These are phyloP conservation scores for Syngnathus floridae DNA, from an alignment of 2,113 vertebrate genomes.

Conservation along the genomic window DNA sequence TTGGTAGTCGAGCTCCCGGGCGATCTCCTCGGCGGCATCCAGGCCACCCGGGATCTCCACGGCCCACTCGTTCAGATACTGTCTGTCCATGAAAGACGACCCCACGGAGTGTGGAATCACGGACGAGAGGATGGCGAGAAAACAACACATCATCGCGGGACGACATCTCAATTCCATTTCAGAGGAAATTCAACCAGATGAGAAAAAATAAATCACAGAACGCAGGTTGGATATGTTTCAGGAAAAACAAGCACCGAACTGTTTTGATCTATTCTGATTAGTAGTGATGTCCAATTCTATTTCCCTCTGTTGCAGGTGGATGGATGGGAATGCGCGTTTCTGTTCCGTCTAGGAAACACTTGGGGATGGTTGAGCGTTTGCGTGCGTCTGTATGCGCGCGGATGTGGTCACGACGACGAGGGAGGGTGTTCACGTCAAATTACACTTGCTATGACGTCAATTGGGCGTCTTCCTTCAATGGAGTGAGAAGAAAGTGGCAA, in stretches of 20 bases:
- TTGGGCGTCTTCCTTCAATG: slow-evolving; percentile 74
- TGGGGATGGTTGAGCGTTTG: slow-evolving; percentile 17
- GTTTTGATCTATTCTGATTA: background rate
- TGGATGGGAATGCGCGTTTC: slow-evolving; percentile 34
- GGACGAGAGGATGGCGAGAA: slow-evolving; percentile 58
- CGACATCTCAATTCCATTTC: slow-evolving; percentile 78
- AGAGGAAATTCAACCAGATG: slow-evolving; percentile 47
- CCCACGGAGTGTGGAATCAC: slow-evolving; percentile 35
- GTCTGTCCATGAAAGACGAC: slow-evolving; percentile 63
- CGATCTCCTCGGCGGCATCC: slow-evolving; percentile 79
- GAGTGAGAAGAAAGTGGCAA: slow-evolving; percentile 36
- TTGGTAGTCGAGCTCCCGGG: slow-evolving; percentile 85
- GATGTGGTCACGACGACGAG: slow-evolving; percentile 59
- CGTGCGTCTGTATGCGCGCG: slow-evolving; percentile 32
- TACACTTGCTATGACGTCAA: slow-evolving; percentile 90
- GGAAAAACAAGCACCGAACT: background rate
- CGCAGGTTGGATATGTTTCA: slow-evolving; percentile 7
- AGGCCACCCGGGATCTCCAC: slow-evolving; percentile 87
- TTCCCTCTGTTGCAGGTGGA: slow-evolving; percentile 2
- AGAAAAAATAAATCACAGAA: slow-evolving; percentile 20
- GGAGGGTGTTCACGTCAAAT: slow-evolving; percentile 77
- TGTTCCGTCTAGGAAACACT: slow-evolving; percentile 45
- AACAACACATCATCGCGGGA: slow-evolving; percentile 67
- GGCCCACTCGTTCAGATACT: slow-evolving; percentile 97
- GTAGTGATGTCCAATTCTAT: background rate